These are phyloP conservation scores for Callorhinus ursinus DNA, from an alignment of 2,113 vertebrate species.

Conservation along the genomic window DNA sequence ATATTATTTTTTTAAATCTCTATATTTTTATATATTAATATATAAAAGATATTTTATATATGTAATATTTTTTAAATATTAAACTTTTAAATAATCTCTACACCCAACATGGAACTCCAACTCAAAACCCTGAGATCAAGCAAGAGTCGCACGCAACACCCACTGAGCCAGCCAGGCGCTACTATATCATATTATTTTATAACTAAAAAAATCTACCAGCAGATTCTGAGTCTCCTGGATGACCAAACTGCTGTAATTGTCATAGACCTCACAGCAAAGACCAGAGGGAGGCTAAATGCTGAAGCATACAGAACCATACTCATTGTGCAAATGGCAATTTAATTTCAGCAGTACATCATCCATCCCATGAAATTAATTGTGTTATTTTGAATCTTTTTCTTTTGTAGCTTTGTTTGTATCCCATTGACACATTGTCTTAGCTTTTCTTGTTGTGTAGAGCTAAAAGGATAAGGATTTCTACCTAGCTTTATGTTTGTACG, in stretches of 20 bases:
- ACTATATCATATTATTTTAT: neutral
- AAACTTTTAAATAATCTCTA: neutral
- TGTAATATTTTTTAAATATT: too few species aligned
- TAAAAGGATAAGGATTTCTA: neutral
- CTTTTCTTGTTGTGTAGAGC: neutral
- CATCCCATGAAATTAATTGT: slow-evolving; percentile 64
- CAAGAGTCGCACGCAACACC: neutral
- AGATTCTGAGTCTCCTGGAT: neutral
- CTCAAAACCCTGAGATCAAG: neutral
- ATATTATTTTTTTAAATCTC: neutral
- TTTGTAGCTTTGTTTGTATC: neutral
- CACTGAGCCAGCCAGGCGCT: neutral
- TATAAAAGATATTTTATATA: too few species aligned
- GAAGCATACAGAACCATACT: neutral
- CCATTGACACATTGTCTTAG: neutral
- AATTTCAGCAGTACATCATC: slow-evolving; percentile 57
- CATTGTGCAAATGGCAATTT: slow-evolving; percentile 3
- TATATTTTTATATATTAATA: too few species aligned
- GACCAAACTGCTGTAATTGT: slow-evolving; percentile 3
- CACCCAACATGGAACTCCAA: neutral
- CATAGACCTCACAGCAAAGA: slow-evolving; percentile 10
- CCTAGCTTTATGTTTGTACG: neutral
- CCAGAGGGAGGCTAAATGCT: neutral
- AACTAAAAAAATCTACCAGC: neutral
- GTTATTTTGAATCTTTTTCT: slow-evolving; percentile 54